Evolutionary conservation across 2,888 invertebrate genomes (phyloP).

Genomic region (Xestobium rufovillosum): DNA sequence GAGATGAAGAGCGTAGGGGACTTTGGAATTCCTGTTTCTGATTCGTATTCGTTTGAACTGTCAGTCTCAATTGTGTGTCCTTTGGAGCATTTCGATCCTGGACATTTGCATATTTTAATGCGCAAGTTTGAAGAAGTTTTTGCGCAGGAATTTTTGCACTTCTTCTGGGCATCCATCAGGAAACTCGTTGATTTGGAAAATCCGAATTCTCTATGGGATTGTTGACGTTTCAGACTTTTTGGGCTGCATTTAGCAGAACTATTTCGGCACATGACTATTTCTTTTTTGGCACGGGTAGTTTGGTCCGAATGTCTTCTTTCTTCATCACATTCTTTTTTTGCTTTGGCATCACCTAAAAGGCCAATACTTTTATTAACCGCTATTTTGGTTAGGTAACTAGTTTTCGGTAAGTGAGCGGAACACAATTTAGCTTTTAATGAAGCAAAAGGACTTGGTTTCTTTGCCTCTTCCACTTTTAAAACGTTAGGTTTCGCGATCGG

Average conservation of each 20-base stretch:
- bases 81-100: conserved; percentile 28
- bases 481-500: conserved; percentile 21
- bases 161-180: conserved; percentile 35
- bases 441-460: conserved; percentile 39
- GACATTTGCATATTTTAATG: conserved; percentile 41
- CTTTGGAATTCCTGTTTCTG: conserved; percentile 51
- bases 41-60: conserved; percentile 49
- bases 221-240: conserved; percentile 31
- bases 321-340: conserved; percentile 28
- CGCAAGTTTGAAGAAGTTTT: conserved; percentile 36
- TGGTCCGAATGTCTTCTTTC: conserved; percentile 18
- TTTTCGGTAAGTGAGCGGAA: conserved; percentile 43
- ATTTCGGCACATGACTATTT: conserved; percentile 24
- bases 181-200: conserved; percentile 42
- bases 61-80: conserved; percentile 42
- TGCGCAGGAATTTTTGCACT: conserved; percentile 25
- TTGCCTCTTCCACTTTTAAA: conserved; percentile 36
- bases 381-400: conserved; percentile 40
- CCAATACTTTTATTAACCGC: conserved; percentile 43
- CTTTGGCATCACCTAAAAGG: conserved; percentile 34
- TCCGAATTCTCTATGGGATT: conserved; percentile 29
- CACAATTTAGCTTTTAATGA: conserved; percentile 42
- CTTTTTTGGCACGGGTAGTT: conserved; percentile 24
- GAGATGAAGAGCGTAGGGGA: conserved; percentile 52
- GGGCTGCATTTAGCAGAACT: conserved; percentile 36